Conservation (phyloP, 2,113 vertebrate genomes). For the Tupaia chinensis region DNA sequence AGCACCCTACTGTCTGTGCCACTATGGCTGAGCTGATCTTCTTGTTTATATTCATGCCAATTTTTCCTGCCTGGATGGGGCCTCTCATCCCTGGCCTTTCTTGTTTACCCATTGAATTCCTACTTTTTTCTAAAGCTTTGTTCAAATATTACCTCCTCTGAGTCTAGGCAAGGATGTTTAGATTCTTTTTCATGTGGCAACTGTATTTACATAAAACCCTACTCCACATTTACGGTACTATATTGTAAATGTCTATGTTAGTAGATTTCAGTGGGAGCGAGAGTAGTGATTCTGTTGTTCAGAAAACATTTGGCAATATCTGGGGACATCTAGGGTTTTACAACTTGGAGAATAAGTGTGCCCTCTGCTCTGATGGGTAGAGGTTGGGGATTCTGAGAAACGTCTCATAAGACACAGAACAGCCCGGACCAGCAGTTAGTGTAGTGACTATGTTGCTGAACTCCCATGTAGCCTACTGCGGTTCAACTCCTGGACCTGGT, state of each 20-base stretch:
- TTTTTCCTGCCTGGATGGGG: neutral
- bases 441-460: too few species aligned
- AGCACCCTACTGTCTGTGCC: too few species aligned
- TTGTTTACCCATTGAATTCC: neutral
- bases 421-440: neutral
- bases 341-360: too few species aligned
- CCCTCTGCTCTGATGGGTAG: neutral
- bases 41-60: fast-evolving
- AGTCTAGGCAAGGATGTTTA: neutral
- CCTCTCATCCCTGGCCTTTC: neutral
- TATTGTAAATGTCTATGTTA: neutral
- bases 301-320: neutral
- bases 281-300: neutral
- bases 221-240: neutral
- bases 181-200: neutral
- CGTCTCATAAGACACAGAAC: neutral
- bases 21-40: neutral
- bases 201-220: neutral
- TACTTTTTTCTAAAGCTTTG: neutral
- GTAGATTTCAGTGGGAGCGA: neutral
- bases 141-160: neutral
- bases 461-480: too few species aligned
- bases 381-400: neutral
- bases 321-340: neutral
- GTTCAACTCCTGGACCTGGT: too few species aligned